Percentiles rank a stretch among this genome's conserved stretches.
Evolutionary conservation across 2,888 invertebrate species (phyloP).

Genomic region (Cerastis leucographa): DNA sequence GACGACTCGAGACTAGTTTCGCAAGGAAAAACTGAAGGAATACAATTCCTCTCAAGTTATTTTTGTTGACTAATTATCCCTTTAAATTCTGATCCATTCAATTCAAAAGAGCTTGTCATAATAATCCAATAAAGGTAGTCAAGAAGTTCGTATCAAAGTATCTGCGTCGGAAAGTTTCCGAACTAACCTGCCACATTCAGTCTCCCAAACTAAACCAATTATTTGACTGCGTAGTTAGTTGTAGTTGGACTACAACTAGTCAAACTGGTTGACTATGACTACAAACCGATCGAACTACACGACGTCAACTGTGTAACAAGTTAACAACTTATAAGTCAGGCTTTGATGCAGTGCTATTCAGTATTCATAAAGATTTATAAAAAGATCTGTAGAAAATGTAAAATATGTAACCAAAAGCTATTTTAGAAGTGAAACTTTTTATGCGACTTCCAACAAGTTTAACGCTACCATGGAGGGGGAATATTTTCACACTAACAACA

Average conservation of each 20-base stretch:
- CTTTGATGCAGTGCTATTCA: not conserved
- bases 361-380: not conserved
- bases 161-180: not conserved
- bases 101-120: conserved; percentile 2
- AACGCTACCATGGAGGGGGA: too few species aligned
- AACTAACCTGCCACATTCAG: conserved; percentile 34
- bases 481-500: too few species aligned
- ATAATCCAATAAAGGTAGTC: conserved; percentile 15
- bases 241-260: conserved; percentile 11
- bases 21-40: not conserved
- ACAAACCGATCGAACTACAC: conserved; percentile 15
- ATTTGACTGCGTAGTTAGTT: conserved; percentile 5
- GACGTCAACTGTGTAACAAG: not conserved
- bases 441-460: too few species aligned
- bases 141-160: conserved; percentile 21
- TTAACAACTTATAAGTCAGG: not conserved
- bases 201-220: conserved; percentile 36
- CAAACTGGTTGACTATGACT: conserved; percentile 18
- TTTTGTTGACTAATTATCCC: not conserved
- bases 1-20: not conserved
- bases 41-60: not conserved
- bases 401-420: not conserved
- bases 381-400: not conserved
- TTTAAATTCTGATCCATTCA: not conserved
- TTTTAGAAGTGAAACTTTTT: too few species aligned